Evolutionary conservation across 1,140 invertebrate species (phyloP).

Genomic region (Glomeris maerens): DNA sequence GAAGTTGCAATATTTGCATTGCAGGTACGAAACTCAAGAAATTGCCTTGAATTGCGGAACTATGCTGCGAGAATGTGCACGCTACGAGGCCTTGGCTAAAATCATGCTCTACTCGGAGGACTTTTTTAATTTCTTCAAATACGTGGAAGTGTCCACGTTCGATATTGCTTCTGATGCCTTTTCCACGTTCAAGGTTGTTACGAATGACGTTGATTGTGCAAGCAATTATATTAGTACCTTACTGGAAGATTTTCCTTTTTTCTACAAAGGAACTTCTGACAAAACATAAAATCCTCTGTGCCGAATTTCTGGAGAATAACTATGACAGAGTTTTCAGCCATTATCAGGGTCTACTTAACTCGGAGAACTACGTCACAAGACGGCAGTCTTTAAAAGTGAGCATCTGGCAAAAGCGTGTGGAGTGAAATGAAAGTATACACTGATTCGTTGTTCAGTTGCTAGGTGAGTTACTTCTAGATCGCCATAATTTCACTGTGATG

Average conservation of each 20-base stretch:
- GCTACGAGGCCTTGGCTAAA: constrained; percentile 94
- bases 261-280: constrained; percentile 83
- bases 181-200: constrained; percentile 91
- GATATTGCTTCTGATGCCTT: constrained; percentile 99
- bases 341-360: constrained; percentile 93
- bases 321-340: constrained; percentile 96
- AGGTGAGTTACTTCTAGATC: constrained; percentile 90
- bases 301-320: constrained; percentile 96
- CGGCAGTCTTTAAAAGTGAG: constrained; percentile 81
- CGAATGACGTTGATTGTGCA: neutral
- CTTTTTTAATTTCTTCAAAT: constrained; percentile 99
- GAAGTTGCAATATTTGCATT: constrained; percentile 18
- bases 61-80: constrained; percentile 94
- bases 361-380: constrained; percentile 95
- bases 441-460: constrained; percentile 42
- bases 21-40: constrained; percentile 93
- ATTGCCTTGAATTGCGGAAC: constrained; percentile 98
- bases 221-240: constrained; percentile 4
- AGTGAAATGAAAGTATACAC: constrained; percentile 3
- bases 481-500: constrained; percentile 99
- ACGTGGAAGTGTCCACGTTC: constrained; percentile 99
- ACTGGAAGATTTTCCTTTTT: constrained; percentile 1
- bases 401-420: neutral
- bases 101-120: constrained; percentile 95
- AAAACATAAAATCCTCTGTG: constrained; percentile 93